Evolutionary conservation across 2,797 vertebrate genomes (phyloP).

Genomic region (Platalea minor): DNA sequence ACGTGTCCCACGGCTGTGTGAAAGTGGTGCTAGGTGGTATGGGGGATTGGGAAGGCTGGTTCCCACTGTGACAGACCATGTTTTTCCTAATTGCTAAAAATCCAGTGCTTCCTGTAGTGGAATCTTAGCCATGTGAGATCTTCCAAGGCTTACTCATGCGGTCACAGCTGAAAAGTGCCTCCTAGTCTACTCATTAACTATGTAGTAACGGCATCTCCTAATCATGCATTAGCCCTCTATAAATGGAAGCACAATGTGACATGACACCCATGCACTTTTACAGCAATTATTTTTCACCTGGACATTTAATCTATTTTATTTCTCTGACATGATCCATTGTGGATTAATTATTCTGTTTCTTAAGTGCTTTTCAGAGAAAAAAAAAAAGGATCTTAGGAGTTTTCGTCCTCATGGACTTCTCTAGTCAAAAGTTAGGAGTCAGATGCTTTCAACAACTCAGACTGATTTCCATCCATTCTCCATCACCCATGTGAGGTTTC

Average conservation of each 20-base stretch:
- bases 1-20: rapidly evolving
- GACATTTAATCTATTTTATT: neutral
- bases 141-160: neutral
- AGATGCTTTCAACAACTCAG: neutral
- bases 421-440: neutral
- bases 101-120: neutral
- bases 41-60: neutral
- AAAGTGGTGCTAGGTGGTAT: neutral
- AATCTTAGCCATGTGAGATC: neutral
- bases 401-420: neutral
- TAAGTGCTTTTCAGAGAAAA: neutral
- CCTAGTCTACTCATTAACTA: neutral
- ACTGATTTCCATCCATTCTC: neutral
- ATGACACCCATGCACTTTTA: neutral
- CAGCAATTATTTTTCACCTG: conserved; percentile 11
- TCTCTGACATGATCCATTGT: neutral
- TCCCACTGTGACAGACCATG: neutral
- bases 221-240: neutral
- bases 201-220: neutral
- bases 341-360: neutral
- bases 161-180: neutral
- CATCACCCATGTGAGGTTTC: neutral
- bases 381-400: neutral
- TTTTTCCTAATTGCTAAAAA: neutral
- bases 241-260: neutral